Base-by-base conservation (phyloP, 1,140 invertebrate genomes). In the Spodoptera frugiperda region DNA sequence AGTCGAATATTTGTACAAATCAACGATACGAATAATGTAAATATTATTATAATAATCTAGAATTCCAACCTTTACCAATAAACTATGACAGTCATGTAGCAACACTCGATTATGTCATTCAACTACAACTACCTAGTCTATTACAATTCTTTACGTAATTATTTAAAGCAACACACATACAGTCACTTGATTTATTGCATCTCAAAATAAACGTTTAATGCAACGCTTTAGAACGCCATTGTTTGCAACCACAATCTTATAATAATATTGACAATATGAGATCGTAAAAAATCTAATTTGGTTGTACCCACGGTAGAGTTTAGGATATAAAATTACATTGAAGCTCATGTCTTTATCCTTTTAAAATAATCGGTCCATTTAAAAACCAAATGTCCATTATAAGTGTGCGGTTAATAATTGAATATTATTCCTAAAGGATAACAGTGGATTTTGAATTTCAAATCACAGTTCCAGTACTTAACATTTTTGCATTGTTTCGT, bases 111-210 rank as follows among this genome's bases (percentile, higher is more conserved):
- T 55, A 72, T 72, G 53, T 72, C 54, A 73, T 61, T 73, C 71
- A 73, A 61, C 53, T 71, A 46, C 30, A 71, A 19, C 48, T 51
- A 68, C 25, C 9, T 53, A 53, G 68, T 72, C 39, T 48, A 72
- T 72, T 72, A 55, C 53, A 61, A 73, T 61, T 73, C 19, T 49
- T 48, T 49, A 33, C 39, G 71, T 73, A 73, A 73, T 73, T 73
- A 59, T 59, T 51, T 48, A 73, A 61, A 51, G 46, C 25, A 46
- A 48, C 17, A n/a, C 51, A 53, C 15, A 53, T 17, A 57, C 70
- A 73, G 59, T 72, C 25, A 59, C 33, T n/a, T 49, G 54, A 73
- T 73, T 73, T 59, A 73, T 73, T 73, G 46, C 55, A 73, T 59
- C 71, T 71, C 25, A 49, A 73, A 73, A 73, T 59, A 49, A 73